Evolutionary conservation across 2,113 vertebrate species (phyloP).

Genomic region (Cebidichthys violaceus): DNA sequence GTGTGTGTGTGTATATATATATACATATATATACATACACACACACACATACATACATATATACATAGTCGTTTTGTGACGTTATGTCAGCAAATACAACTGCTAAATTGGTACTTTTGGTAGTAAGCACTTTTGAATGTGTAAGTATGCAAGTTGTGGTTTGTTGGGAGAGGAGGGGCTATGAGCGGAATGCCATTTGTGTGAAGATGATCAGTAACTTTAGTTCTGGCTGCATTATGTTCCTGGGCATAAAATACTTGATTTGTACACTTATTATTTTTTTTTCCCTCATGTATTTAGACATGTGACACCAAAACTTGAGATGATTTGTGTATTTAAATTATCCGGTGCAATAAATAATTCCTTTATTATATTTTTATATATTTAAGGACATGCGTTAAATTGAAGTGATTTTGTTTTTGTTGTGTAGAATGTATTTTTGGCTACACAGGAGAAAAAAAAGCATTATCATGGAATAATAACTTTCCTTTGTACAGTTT

Average conservation of each 20-base stretch:
- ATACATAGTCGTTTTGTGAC: background rate
- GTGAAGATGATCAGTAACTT: background rate
- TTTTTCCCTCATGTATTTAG: background rate
- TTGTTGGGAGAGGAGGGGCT: background rate
- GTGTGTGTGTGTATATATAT: no score
- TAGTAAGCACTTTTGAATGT: background rate
- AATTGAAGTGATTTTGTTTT: background rate
- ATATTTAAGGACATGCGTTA: background rate
- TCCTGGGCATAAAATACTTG: background rate
- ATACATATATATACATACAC: no score
- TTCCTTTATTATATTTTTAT: background rate
- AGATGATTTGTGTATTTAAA: constrained; percentile 14
- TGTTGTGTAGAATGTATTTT: constrained; percentile 5
- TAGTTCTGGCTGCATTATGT: background rate
- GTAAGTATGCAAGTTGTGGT: background rate
- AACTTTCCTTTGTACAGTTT: background rate
- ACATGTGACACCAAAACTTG: background rate
- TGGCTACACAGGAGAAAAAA: background rate
- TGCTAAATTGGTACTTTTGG: background rate
- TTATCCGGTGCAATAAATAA: background rate
- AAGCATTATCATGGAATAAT: background rate
- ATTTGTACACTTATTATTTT: background rate
- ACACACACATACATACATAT: no score
- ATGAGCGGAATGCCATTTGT: background rate
- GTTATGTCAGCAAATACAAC: background rate